phyloP scores from a whole-genome alignment of 1,140 invertebrate species.

The Eufriesea mexicana region DNA sequence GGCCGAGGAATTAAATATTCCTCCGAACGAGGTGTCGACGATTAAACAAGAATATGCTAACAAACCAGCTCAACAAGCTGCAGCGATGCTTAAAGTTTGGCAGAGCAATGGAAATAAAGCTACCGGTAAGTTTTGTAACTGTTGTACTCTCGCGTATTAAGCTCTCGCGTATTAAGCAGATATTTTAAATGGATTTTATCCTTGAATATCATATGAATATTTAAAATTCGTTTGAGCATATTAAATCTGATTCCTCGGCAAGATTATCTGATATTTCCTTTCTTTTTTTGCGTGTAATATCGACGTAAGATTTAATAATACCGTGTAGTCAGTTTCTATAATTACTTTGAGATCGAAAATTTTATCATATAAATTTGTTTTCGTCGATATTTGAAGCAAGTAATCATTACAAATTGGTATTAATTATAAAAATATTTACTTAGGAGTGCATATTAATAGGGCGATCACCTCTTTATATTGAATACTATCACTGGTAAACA shows the following conservation, averaged over 20 bases:
- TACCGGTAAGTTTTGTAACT: slow-evolving; percentile 83
- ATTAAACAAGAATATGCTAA: slow-evolving; percentile 93
- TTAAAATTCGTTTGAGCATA: too few species aligned
- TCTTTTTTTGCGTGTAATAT: too few species aligned
- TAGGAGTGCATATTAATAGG: not conserved
- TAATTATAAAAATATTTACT: not conserved
- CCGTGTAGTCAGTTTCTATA: not conserved
- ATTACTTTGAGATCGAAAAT: not conserved
- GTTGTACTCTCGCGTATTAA: not conserved
- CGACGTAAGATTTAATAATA: not conserved
- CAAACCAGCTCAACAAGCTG: slow-evolving; percentile 93
- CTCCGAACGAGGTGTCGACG: slow-evolving; percentile 92
- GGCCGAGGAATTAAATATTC: slow-evolving; percentile 92
- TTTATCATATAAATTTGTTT: not conserved
- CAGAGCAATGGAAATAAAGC: slow-evolving; percentile 88
- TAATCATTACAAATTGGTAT: not conserved
- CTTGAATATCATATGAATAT: not conserved
- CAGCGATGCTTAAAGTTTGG: slow-evolving; percentile 96
- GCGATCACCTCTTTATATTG: not conserved
- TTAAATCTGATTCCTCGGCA: not conserved
- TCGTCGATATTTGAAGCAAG: not conserved
- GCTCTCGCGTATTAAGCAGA: not conserved
- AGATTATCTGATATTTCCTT: not conserved
- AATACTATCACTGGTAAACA: not conserved
- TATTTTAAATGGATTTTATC: not conserved